phyloP scores from a whole-genome alignment of 2,113 vertebrate genomes.

The Sylvicapra grimmia region DNA sequence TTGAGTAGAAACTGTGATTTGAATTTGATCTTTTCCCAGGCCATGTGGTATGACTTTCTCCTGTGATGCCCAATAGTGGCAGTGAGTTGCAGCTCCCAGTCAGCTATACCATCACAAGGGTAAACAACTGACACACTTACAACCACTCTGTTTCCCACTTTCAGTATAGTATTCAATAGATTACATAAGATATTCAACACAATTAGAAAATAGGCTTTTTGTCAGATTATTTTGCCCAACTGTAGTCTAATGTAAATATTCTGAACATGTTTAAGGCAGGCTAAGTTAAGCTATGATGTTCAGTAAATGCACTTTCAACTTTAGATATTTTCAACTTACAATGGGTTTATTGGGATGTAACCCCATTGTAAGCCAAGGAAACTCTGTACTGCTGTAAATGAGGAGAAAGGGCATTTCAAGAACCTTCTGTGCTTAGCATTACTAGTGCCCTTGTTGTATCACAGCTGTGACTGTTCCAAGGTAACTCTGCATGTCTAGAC shows the following conservation, averaged over 20 bases:
- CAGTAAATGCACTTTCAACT: background rate
- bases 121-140: background rate
- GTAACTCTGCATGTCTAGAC: background rate
- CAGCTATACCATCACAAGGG: background rate
- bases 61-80: background rate
- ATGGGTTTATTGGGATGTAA: background rate
- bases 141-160: background rate
- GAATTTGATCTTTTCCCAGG: background rate
- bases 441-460: background rate
- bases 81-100: background rate
- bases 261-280: background rate
- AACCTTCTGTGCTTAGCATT: conserved; percentile 4
- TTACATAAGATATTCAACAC: background rate
- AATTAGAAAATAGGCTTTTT: background rate
- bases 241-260: background rate
- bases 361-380: background rate
- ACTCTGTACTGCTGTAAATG: background rate
- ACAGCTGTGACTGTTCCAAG: background rate
- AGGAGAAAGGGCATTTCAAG: background rate
- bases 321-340: background rate
- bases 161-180: background rate
- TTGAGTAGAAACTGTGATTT: background rate
- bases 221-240: background rate
- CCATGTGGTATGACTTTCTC: background rate
- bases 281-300: background rate